Evolutionary conservation across 1,140 invertebrate species (phyloP).

Genomic region (Cotesia glomerata): DNA sequence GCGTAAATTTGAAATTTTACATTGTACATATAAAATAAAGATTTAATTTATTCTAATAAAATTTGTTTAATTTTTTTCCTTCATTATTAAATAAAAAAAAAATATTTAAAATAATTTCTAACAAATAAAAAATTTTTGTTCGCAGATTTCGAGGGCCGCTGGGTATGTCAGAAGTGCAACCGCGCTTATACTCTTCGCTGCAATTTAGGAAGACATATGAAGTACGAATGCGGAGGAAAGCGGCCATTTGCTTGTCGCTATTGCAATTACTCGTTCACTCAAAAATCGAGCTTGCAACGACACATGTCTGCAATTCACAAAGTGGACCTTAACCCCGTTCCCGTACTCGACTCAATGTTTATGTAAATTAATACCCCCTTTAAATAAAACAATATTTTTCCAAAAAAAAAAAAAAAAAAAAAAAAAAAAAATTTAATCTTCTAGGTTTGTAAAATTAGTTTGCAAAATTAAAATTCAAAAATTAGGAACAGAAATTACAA

Average conservation of each 20-base stretch:
- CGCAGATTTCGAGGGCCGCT: slow-evolving; percentile 59
- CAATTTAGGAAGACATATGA: slow-evolving; percentile 52
- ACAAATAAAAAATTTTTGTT: not conserved
- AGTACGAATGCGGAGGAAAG: slow-evolving; percentile 57
- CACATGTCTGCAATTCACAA: slow-evolving; percentile 46
- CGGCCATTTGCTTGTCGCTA: slow-evolving; percentile 51
- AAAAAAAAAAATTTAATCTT: no score
- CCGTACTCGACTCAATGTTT: slow-evolving; percentile 23
- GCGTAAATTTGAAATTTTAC: no score
- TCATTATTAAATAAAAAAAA: not conserved
- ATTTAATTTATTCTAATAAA: no score
- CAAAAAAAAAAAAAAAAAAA: no score
- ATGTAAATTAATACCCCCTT: slow-evolving; percentile 13
- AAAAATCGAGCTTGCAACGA: slow-evolving; percentile 53
- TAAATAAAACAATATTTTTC: not conserved
- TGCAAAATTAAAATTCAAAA: no score
- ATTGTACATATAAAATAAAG: no score
- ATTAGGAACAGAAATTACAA: no score
- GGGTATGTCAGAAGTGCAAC: slow-evolving; percentile 62
- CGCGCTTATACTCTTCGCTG: slow-evolving; percentile 56
- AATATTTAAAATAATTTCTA: not conserved
- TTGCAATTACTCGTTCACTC: slow-evolving; percentile 53
- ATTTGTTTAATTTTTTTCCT: no score
- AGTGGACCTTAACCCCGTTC: slow-evolving; percentile 27
- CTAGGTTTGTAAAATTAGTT: no score